phyloP scores from a whole-genome alignment of 2,888 invertebrate genomes.

The Noctua comes region DNA sequence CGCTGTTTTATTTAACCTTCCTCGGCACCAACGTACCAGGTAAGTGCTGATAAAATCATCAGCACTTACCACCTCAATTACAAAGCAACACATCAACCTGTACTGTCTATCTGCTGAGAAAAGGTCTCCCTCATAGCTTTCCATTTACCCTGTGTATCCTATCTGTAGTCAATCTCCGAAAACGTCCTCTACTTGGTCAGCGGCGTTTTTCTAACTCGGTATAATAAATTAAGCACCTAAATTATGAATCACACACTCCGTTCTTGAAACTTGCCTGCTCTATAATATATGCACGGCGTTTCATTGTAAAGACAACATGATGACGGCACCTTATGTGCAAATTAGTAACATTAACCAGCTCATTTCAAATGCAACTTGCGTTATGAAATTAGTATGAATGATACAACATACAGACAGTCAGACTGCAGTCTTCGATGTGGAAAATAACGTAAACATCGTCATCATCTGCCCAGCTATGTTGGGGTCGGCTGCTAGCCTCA shows the following conservation, averaged over 20 bases:
- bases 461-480: background rate
- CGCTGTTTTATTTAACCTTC: too few relatives aligned
- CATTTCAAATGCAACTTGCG: slow-evolving; percentile 59
- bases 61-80: too few relatives aligned
- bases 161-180: background rate
- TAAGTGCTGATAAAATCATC: too few relatives aligned
- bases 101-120: background rate
- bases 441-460: background rate
- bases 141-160: background rate
- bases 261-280: slow-evolving; percentile 51
- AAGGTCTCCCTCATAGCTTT: background rate
- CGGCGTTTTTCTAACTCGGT: background rate
- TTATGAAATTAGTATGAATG: slow-evolving; percentile 52
- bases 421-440: background rate
- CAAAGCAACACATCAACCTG: background rate
- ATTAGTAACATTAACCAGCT: slow-evolving; percentile 58
- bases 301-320: slow-evolving; percentile 55
- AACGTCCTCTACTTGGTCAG: background rate
- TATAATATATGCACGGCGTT: slow-evolving; percentile 62
- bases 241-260: slow-evolving; percentile 41
- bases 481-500: background rate
- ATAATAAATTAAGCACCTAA: background rate
- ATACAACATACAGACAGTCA: background rate
- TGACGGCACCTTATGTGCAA: slow-evolving; percentile 64
- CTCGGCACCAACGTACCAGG: too few relatives aligned